Conservation (phyloP, 2,888 invertebrate genomes). For the Amphipoea lucens region DNA sequence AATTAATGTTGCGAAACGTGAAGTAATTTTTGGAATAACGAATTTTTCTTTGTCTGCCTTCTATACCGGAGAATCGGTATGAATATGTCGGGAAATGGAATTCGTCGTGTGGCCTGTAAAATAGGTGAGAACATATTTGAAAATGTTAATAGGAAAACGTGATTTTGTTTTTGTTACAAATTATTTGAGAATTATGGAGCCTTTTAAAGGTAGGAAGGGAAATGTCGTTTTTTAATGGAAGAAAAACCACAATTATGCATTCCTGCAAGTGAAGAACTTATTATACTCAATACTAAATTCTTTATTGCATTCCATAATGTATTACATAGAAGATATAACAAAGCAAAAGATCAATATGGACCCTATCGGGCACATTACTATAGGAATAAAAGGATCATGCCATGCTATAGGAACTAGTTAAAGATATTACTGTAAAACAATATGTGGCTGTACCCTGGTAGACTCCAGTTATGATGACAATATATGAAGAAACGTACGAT, state of each 20-base stretch:
- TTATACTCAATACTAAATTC: no score
- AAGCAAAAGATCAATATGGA: no score
- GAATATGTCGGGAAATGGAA: conserved; percentile 56
- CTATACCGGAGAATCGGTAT: conserved; percentile 49
- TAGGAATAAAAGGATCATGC: background rate
- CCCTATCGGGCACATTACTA: background rate
- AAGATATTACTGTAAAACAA: background rate
- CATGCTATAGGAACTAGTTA: no score
- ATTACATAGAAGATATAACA: no score
- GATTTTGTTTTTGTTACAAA: conserved; percentile 32
- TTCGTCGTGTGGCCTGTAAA: conserved; percentile 49
- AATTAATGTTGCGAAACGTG: conserved; percentile 66
- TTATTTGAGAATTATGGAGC: background rate
- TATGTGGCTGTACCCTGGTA: background rate
- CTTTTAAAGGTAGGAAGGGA: background rate
- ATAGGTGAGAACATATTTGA: conserved; percentile 50
- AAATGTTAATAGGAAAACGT: conserved; percentile 39
- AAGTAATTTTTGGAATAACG: conserved; percentile 59
- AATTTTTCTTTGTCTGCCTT: conserved; percentile 62
- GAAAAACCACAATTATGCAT: no score
- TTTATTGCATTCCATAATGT: no score
- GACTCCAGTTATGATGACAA: background rate
- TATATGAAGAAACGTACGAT: background rate
- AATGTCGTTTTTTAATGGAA: background rate
- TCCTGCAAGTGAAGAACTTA: no score